These are phyloP conservation scores for Chorisops tibialis DNA, from an alignment of 2,888 invertebrate species.

Conservation along the genomic window DNA sequence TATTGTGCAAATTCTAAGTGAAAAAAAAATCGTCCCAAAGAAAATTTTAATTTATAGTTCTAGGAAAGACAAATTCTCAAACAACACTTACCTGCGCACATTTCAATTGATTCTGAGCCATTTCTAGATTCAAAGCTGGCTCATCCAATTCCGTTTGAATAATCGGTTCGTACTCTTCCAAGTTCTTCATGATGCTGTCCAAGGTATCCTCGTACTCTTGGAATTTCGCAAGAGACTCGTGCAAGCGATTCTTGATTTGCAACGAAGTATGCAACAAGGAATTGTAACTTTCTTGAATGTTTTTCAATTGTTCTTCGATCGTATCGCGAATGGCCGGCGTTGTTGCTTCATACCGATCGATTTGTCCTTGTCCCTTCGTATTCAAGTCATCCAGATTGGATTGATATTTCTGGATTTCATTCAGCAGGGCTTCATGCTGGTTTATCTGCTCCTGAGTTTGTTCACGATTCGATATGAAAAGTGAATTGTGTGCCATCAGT, in stretches of 20 bases:
- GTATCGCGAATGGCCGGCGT: conserved; percentile 72
- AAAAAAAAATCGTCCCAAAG: conserved; percentile 11
- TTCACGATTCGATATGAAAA: conserved; percentile 86
- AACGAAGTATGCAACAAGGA: conserved; percentile 83
- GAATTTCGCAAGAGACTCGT: conserved; percentile 87
- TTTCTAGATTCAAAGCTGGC: conserved; percentile 69
- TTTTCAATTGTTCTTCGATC: conserved; percentile 80
- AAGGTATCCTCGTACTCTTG: conserved; percentile 89
- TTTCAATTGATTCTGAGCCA: conserved; percentile 69
- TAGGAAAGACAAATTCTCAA: too few species aligned
- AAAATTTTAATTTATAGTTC: too few species aligned
- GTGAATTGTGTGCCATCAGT: conserved; percentile 91
- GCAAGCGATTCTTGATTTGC: conserved; percentile 83
- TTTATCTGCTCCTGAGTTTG: conserved; percentile 88
- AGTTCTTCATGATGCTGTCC: conserved; percentile 76
- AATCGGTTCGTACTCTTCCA: conserved; percentile 75
- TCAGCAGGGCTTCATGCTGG: conserved; percentile 74
- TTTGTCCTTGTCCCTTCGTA: conserved; percentile 78
- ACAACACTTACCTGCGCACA: conserved; percentile 58
- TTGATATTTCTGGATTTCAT: conserved; percentile 81
- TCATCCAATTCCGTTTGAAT: conserved; percentile 71
- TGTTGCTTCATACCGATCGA: conserved; percentile 70
- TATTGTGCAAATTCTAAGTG: conserved; percentile 68
- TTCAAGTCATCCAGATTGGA: conserved; percentile 76
- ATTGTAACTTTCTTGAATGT: conserved; percentile 91